phyloP scores from a whole-genome alignment of 92 coral and sea anemone species.

The Ricordea florida region DNA sequence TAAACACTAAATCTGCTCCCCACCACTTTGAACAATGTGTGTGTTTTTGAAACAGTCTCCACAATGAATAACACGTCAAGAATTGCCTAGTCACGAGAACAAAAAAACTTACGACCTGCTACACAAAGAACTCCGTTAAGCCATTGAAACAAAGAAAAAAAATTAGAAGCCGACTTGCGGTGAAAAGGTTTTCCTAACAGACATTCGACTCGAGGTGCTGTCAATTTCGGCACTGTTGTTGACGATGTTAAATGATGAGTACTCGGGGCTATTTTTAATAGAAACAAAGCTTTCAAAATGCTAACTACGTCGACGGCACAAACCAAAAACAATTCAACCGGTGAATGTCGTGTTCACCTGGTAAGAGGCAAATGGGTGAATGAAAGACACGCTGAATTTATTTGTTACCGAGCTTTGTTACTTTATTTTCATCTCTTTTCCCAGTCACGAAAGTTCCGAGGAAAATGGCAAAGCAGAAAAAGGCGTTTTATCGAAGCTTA shows the following conservation, averaged over 20 bases:
- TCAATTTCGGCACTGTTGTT: constrained; percentile 15
- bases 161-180: constrained; percentile 10
- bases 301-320: constrained; percentile 29
- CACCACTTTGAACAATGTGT: constrained; percentile 39
- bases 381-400: too few species aligned
- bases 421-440: too few species aligned
- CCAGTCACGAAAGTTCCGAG: too few species aligned
- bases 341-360: not conserved
- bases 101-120: too few species aligned
- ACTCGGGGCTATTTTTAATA: constrained; percentile 13
- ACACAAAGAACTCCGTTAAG: constrained; percentile 24
- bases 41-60: constrained; percentile 36
- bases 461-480: not conserved
- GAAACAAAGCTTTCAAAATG: constrained; percentile 41
- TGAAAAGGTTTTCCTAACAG: not conserved
- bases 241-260: constrained; percentile 23
- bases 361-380: too few species aligned
- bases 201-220: not conserved
- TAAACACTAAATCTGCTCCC: constrained; percentile 32
- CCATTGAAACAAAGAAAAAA: constrained; percentile 12
- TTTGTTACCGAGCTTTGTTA: too few species aligned
- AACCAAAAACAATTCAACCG: constrained; percentile 5
- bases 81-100: constrained; percentile 32
- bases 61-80: constrained; percentile 25
- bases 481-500: constrained; percentile 6